These are phyloP conservation scores for Folsomia manolachei DNA, from an alignment of 2,888 invertebrate species.

Conservation along the genomic window DNA sequence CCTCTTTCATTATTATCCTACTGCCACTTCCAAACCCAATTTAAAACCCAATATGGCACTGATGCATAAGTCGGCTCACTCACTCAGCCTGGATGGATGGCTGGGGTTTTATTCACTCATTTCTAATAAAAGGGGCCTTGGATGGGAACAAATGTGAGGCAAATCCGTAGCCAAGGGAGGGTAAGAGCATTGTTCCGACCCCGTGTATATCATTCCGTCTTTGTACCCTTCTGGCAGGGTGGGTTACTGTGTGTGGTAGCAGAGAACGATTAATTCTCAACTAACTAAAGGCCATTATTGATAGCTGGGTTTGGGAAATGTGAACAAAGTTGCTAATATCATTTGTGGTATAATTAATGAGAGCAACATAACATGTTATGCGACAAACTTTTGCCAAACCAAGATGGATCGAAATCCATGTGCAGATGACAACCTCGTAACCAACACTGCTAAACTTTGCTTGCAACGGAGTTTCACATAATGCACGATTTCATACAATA, in stretches of 20 bases:
- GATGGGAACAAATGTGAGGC: not conserved
- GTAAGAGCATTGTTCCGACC: not conserved
- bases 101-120: not conserved
- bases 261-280: not conserved
- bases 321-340: constrained; percentile 16
- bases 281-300: constrained; percentile 1
- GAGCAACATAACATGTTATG: constrained; percentile 9
- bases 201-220: not conserved
- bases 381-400: constrained; percentile 19
- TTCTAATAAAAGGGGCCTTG: not conserved
- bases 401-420: constrained; percentile 12
- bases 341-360: constrained; percentile 18
- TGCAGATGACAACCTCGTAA: constrained; percentile 3
- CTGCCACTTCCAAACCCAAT: not conserved
- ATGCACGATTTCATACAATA: too few relatives aligned
- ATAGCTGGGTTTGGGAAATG: constrained; percentile 4
- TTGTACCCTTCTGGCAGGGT: not conserved
- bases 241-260: not conserved
- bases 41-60: not conserved
- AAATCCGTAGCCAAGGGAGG: not conserved
- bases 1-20: not conserved
- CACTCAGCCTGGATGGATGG: too few relatives aligned
- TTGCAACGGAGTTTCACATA: not conserved
- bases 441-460: not conserved
- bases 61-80: too few relatives aligned